These are phyloP conservation scores for Nycticorax nycticorax DNA, from an alignment of 2,113 vertebrate genomes.

Conservation along the genomic window DNA sequence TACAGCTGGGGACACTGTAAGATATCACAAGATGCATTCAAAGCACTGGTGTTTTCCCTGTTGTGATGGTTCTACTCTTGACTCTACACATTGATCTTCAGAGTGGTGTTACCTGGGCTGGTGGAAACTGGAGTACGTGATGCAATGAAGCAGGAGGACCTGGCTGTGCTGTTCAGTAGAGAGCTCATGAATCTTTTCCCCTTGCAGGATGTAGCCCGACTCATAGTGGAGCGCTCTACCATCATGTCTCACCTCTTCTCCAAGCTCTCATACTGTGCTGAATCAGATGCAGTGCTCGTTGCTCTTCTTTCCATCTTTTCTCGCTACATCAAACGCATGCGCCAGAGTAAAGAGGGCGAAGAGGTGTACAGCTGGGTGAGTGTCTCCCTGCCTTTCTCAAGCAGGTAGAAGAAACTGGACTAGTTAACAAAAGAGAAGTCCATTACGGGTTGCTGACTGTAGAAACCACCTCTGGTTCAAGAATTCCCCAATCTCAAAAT, in stretches of 20 bases:
- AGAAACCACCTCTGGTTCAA: not conserved
- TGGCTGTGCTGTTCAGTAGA: not conserved
- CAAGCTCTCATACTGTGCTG: conserved; percentile 83
- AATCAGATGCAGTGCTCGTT: conserved; percentile 87
- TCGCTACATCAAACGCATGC: conserved; percentile 89
- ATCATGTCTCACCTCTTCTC: conserved; percentile 97
- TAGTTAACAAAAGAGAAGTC: not conserved
- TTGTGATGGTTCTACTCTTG: not conserved
- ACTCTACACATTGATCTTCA: not conserved
- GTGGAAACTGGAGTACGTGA: not conserved
- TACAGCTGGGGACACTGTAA: not conserved
- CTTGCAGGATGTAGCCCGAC: conserved; percentile 88
- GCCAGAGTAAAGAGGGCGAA: conserved; percentile 96
- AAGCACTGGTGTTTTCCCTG: not conserved
- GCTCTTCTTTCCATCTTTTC: conserved; percentile 93
- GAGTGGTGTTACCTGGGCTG: not conserved
- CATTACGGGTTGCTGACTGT: not conserved
- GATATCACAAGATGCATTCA: not conserved
- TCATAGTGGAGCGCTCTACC: conserved; percentile 97
- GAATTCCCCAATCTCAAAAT: not conserved
- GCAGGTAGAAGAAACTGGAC: not conserved
- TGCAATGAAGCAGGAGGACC: too few species aligned
- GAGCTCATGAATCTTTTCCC: not conserved
- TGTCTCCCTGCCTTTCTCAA: not conserved
- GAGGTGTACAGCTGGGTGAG: conserved; percentile 98